Percentiles rank a stretch among this genome's conserved stretches.
Evolutionary conservation across 2,113 vertebrate species (phyloP).

Genomic region (Leucosticte australis): DNA sequence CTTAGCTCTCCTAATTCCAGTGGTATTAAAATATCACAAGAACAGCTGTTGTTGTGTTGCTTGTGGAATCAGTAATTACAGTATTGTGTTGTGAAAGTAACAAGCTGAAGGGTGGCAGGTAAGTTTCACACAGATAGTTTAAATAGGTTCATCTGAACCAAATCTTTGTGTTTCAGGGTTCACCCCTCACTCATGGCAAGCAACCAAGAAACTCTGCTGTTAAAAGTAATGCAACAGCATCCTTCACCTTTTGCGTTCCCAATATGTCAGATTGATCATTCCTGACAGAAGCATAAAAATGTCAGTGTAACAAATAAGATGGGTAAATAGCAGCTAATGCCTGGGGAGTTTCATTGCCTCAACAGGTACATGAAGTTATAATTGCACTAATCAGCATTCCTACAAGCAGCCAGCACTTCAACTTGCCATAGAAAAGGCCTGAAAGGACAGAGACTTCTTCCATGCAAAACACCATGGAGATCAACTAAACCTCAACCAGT

Average conservation of each 20-base stretch:
- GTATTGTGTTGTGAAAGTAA: background rate
- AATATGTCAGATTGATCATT: background rate
- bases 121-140: background rate
- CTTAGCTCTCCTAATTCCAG: conserved; percentile 14
- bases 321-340: conserved; percentile 16
- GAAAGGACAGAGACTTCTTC: background rate
- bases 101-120: background rate
- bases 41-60: conserved; percentile 28
- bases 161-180: background rate
- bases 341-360: background rate
- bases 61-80: background rate
- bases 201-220: background rate
- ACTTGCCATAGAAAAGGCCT: background rate
- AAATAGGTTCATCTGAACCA: background rate
- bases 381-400: conserved; percentile 28
- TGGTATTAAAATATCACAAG: conserved; percentile 27
- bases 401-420: background rate
- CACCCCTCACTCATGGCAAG: background rate
- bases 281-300: background rate
- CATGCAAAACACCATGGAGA: background rate
- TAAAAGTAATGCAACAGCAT: background rate
- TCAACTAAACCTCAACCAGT: background rate
- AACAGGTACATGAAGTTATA: conserved; percentile 33
- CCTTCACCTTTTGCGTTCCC: background rate
- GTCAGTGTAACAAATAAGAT: background rate